Evolutionary conservation across 2,888 invertebrate species (phyloP), one percentile per base, ranked within the genome.

Genomic region (Drosophila acutilabella): DNA sequence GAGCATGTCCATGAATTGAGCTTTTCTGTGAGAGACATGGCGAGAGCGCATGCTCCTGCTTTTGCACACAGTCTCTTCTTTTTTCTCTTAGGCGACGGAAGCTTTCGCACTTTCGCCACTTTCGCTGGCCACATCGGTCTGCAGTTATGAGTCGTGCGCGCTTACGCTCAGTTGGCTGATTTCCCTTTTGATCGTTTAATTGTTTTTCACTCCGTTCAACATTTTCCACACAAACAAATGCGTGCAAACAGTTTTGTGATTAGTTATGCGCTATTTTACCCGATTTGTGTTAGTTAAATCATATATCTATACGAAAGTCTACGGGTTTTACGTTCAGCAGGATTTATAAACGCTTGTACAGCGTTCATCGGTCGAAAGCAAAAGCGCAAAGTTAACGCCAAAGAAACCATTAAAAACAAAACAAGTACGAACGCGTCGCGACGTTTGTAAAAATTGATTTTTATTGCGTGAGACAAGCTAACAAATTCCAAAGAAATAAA

Each of bases 141-240:
- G 91, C 90, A 91, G 91, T 90, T 91, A 82, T 83, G 81, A 89
- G 89, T 87, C 84, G 90, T 90, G 83, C 84, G 89, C 81, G 89
- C 79, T 83, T 78, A 81, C 81, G 89, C 85, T 90, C 89, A 90
- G 85, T 80, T 79, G 81, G 66, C 71, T 40, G 70, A 70, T 83
- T 88, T 88, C 74, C 69, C 67, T 75, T 78, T 80, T 60, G 47
- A 67, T 66, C 50, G 41, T 64, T 68, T 44, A 45, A 14, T 45
- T 20, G 14, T 38, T 57, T 85, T 78, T 72, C 61, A 71, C 69
- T 64, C 68, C 78, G 64, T 52, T 61, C 64, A 66, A 67, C 57
- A 75, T 58, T 71, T 66, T 58, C 52, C 52, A 64, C 64, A 54
- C 53, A 80, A 83, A 67, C 80, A 78, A 82, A 82, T 82, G 64